Evolutionary conservation across 2,113 vertebrate genomes (phyloP), one percentile per base, ranked within the genome.

Genomic region (Eonycteris spelaea): DNA sequence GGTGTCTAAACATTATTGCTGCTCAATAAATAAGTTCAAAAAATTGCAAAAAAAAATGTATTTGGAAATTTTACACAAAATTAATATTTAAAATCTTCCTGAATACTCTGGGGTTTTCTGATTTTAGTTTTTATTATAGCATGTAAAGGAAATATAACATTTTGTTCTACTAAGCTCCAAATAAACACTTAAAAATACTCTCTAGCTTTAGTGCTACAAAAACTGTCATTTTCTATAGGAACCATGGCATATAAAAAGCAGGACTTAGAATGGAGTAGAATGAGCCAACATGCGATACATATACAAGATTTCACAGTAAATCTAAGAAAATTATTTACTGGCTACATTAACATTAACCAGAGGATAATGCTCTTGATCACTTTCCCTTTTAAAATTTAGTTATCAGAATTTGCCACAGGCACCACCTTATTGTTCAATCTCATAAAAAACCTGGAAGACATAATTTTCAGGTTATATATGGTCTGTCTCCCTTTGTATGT

Each of bases 21-120:
- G 48, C n/a, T 74, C 24, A 18, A 5, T 38, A 28, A 51, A 80
- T 71, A 48, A 90, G n/a, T 48, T 73, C 40, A 80, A 91, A 95
- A 85, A 51, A 15, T 51, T 51, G 14, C 14, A 15, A 51, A 51
- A 51, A 48, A 51, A 51, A 15, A 48, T 13, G 12, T 48, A 33
- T 51, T 86, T 84, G 22, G 45, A 59, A 71, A 91, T 88, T 80
- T 96, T 80, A 84, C 35, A 83, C 55, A 90, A 79, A 85, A 71
- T 43, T 14, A 57, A 2, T 70, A 79, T 78, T 94, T 90, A 94
- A 45, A 77, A 84, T 90, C 7, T 91, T 88, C 43, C 35, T 30
- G 75, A 74, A 86, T 45, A 57, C 43, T 73, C 87, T 48, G 22
- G 51, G 19, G 48, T 71, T 95, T 57, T 16, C n/a, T 82, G 38